Evolutionary conservation across 2,113 vertebrate species (phyloP), one percentile per base, ranked within the genome.

Genomic region (Petroica traversi): DNA sequence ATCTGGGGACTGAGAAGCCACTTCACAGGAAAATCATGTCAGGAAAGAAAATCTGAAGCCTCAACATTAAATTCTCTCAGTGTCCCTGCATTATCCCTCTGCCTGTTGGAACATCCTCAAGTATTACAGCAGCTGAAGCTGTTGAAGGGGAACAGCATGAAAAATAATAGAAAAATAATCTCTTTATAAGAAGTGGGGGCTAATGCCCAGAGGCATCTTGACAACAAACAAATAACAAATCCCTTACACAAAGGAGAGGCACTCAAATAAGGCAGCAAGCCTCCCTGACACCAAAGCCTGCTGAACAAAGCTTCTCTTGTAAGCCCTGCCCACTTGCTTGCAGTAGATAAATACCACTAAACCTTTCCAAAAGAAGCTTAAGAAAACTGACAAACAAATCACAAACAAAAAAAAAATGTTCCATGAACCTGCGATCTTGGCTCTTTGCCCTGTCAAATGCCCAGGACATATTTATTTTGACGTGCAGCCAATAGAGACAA

Each of bases 111-210:
- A 85, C 85, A 91, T 49, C 62, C 62, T 90, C 25, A 14, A 88
- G 75, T 64, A 64, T 76, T 85, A 34, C 52, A 79, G 77, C 8
- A 10, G 78, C 57, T 92, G 74, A 73, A 88, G 33, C 48, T 85
- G 62, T 71, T 96, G 90, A 81, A 93, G 78, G 45, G 71, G 54
- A 94, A 49, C 90, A 88, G 71, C 2, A 0, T 61, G 74, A 85
- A 87, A 95, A 94, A 91, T 93, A 94, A 96, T 80, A 86, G 88
- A 68, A 92, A 94, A 95, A 89, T 93, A 95, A 97, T 91, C 94
- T 48, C 83, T 96, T 92, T 75, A 57, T 79, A 89, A 79, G 84
- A 67, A 84, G 57, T 52, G 49, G 52, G 73, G 91, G 57, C 84
- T 89, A 87, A 93, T 95, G 85, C 92, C 64, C 52, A 48, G 72